Conservation (phyloP, 2,888 invertebrate genomes). For the Spodoptera littoralis region DNA sequence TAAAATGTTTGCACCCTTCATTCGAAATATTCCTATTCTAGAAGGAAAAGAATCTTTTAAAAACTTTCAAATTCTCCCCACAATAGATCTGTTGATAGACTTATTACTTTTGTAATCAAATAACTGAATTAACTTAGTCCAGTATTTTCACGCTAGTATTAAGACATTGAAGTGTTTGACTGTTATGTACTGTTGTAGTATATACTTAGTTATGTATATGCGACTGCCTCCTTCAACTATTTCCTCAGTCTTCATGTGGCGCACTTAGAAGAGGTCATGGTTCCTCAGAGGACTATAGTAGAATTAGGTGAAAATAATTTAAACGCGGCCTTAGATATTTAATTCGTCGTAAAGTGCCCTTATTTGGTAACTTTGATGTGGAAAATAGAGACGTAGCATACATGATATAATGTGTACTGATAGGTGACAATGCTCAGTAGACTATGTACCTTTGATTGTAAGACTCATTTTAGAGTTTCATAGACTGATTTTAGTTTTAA, state of each 20-base stretch:
- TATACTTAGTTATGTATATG: constrained; percentile 1
- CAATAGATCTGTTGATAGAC: constrained; percentile 26
- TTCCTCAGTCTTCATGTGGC: constrained; percentile 6
- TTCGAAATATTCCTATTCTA: constrained; percentile 8
- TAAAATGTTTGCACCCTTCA: constrained; percentile 16
- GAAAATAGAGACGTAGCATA: constrained; percentile 30
- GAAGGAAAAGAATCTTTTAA: constrained; percentile 24
- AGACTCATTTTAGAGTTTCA: constrained; percentile 83
- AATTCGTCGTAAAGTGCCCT: constrained; percentile 52
- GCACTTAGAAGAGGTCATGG: constrained; percentile 1
- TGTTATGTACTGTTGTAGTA: too few relatives aligned
- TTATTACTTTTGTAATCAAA: constrained; percentile 7
- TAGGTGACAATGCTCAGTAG: constrained; percentile 77
- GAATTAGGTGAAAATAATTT: constrained; percentile 1
- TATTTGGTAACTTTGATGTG: constrained; percentile 41
- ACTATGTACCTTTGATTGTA: constrained; percentile 66
- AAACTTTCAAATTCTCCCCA: constrained; percentile 1
- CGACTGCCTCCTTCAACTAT: not conserved
- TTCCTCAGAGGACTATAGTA: constrained; percentile 2
- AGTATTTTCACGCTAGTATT: constrained; percentile 14
- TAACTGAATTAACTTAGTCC: not conserved
- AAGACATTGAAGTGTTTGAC: constrained; percentile 12
- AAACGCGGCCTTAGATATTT: constrained; percentile 33
- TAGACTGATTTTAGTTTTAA: constrained; percentile 86
- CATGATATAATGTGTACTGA: constrained; percentile 52